Evolutionary conservation across 2,113 vertebrate genomes (phyloP).

Genomic region (Silurus asotus): DNA sequence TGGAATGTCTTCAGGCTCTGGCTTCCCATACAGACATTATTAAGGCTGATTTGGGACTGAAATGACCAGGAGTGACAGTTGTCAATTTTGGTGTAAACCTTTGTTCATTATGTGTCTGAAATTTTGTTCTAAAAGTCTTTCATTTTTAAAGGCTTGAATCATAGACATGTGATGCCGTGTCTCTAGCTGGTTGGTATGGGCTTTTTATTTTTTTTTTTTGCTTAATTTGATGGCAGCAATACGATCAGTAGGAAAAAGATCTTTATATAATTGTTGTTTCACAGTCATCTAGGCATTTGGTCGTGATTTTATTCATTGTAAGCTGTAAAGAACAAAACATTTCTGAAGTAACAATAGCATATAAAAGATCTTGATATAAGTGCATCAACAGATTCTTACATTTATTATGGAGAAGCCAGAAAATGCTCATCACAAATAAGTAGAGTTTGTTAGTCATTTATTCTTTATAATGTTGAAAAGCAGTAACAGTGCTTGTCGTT

Average conservation of each 20-base stretch:
- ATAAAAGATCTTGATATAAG: neutral
- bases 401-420: neutral
- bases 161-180: slow-evolving; percentile 20
- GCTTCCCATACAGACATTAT: slow-evolving; percentile 12
- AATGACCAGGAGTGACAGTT: neutral
- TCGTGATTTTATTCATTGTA: slow-evolving; percentile 37
- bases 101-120: slow-evolving; percentile 27
- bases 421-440: neutral
- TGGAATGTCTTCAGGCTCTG: slow-evolving; percentile 19
- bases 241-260: slow-evolving; percentile 12
- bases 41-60: slow-evolving; percentile 30
- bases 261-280: slow-evolving; percentile 28
- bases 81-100: slow-evolving; percentile 16
- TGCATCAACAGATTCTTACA: neutral
- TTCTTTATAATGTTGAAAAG: neutral
- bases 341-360: slow-evolving; percentile 11
- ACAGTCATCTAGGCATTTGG: slow-evolving; percentile 36
- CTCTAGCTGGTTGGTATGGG: slow-evolving; percentile 23
- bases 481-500: neutral
- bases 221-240: slow-evolving; percentile 8
- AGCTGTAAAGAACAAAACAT: slow-evolving; percentile 45
- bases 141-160: slow-evolving; percentile 42
- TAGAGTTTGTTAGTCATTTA: neutral
- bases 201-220: slow-evolving; percentile 4
- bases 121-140: slow-evolving; percentile 24